Base-by-base conservation (phyloP, 2,113 vertebrate genomes). In the Melanotaenia duboulayi region DNA sequence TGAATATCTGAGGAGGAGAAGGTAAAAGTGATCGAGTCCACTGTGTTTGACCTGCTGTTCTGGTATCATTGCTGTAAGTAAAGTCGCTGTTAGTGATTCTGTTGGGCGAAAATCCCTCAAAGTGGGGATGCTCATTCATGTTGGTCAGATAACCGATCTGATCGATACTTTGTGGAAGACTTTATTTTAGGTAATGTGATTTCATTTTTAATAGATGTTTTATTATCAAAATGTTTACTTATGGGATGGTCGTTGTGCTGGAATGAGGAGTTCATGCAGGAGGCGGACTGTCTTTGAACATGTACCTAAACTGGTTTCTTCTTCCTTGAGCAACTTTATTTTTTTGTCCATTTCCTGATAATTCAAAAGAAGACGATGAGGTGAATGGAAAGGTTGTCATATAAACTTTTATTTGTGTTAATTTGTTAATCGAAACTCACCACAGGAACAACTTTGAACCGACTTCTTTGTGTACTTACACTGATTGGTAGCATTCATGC, bases 261-360 rank as follows among this genome's bases (percentile, higher is more conserved):
- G 23, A 24, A 12, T 46, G 23, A 22, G 22, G 14, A 50, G 28
- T 73, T 61, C 1, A 39, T 9, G 16, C 4, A 64, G 24, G 8
- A 19, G 8, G 39, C 3, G 40, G 59, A 42, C 25, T 52, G 32
- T 23, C 37, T 32, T 51, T 6, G 16, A 48, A 0, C 10, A 32
- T 60, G 23, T 40, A 6, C 11, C 48, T 54, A 2, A 70, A 24
- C 40, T 37, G 24, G 73, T 82, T 80, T 35, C 69, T 84, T 49
- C n/a, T 84, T 86, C 81, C 65, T 79, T 72, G 35, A 40, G 46
- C 1, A 14, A 4, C 63, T 66, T 32, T 11, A 59, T 76, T 28
- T 32, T 0, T 25, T 11, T 49, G 4, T 4, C 39, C 62, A 11
- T 35, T 78, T 65, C 66, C 63, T 71, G 22, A 11, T 52, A 5